Percentiles rank a stretch among this genome's conserved stretches.
phyloP scores from a whole-genome alignment of 2,888 invertebrate species.

The Trichogramma dendrolimi region DNA sequence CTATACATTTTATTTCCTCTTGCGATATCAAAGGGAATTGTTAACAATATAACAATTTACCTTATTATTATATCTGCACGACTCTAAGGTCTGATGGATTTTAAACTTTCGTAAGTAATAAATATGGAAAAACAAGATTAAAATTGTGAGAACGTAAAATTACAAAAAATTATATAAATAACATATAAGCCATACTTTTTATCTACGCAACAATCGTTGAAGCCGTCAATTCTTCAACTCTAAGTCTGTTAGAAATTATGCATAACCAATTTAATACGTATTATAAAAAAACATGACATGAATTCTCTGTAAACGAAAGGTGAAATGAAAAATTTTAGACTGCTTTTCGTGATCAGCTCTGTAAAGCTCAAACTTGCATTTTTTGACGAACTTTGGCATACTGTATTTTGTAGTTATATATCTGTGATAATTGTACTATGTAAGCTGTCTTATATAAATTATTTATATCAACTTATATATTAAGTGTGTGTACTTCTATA shows the following conservation, averaged over 20 bases:
- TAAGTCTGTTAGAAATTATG: constrained; percentile 11
- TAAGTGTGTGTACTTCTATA: constrained; percentile 36
- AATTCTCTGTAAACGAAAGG: constrained; percentile 33
- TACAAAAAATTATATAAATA: too few relatives aligned
- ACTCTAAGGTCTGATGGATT: too few relatives aligned
- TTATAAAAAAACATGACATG: constrained; percentile 32
- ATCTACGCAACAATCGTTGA: background rate
- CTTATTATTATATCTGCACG: too few relatives aligned
- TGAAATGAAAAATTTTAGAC: constrained; percentile 4
- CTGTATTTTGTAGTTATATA: constrained; percentile 50
- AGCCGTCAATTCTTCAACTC: background rate
- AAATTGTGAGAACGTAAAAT: too few relatives aligned
- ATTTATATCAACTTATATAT: constrained; percentile 46
- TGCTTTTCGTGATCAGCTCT: constrained; percentile 6
- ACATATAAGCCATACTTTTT: too few relatives aligned
- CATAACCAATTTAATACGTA: constrained; percentile 19
- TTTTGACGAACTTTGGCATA: constrained; percentile 32
- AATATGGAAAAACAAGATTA: too few relatives aligned
- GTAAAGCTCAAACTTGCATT: constrained; percentile 38
- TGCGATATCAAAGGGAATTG: too few relatives aligned
- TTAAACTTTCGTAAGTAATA: too few relatives aligned
- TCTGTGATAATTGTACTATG: constrained; percentile 46
- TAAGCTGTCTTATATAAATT: constrained; percentile 40
- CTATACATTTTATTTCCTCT: too few relatives aligned
- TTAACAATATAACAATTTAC: too few relatives aligned